Evolutionary conservation across 1,140 invertebrate genomes (phyloP), one percentile per base, ranked within the genome.

Genomic region (Thrips palmi): DNA sequence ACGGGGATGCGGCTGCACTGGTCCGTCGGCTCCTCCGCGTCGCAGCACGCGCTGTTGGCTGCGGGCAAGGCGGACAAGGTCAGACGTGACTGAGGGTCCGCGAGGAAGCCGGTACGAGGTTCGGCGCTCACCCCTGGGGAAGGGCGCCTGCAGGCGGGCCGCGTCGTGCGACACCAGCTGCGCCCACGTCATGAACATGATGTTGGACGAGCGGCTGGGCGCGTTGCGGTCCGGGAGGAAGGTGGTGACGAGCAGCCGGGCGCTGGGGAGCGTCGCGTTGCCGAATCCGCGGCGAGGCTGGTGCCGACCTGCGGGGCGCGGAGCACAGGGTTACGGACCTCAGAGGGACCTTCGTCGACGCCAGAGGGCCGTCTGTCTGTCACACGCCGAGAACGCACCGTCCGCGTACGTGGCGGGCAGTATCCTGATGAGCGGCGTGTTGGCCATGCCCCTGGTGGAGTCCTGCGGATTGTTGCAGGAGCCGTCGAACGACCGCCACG

Each of bases 1-100:
- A 86, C 74, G 27, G 65, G 52, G 39, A 88, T 87, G 3, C 82
- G 77, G 33, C 83, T 55, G 52, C 84, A 89, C 47, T 50, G 10
- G 14, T 12, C 17, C 11, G 39, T 15, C 31, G 29, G 14, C 22
- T 30, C 4, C 17, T 33, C 37, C 12, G 37, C 34, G 24, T n/a
- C n/a, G 20, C 22, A 34, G 25, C 39, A 41, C n/a, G n/a, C n/a
- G n/a, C n/a, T n/a, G n/a, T n/a, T n/a, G n/a, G n/a, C n/a, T n/a
- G n/a, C n/a, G n/a, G n/a, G n/a, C n/a, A n/a, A n/a, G n/a, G n/a
- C n/a, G n/a, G n/a, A n/a, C n/a, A n/a, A n/a, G n/a, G n/a, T n/a
- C n/a, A n/a, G n/a, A n/a, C n/a, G n/a, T n/a, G n/a, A n/a, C n/a
- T n/a, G n/a, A n/a, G n/a, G n/a, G n/a, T n/a, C n/a, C n/a, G n/a